Percentiles rank a stretch among this genome's conserved stretches.
Conservation (phyloP, 2,888 invertebrate species). For the Sphinx pinastri region DNA sequence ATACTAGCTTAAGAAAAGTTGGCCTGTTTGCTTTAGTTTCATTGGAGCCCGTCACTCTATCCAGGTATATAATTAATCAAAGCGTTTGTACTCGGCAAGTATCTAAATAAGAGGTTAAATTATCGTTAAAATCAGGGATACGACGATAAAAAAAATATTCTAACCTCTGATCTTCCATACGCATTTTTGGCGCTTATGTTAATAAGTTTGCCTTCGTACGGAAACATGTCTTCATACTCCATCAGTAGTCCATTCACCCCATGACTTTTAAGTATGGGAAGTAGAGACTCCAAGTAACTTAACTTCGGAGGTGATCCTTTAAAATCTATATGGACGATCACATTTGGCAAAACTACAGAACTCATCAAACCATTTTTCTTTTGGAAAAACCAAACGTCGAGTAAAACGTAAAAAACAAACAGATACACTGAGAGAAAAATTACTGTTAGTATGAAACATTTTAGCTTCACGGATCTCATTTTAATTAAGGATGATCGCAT, state of each 20-base stretch:
- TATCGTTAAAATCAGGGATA: background rate
- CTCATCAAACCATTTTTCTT: slow-evolving; percentile 12
- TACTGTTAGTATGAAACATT: slow-evolving; percentile 27
- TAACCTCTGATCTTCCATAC: slow-evolving; percentile 79
- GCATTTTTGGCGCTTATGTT: slow-evolving; percentile 86
- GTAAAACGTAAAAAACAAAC: slow-evolving; percentile 27
- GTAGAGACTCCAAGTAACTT: slow-evolving; percentile 83
- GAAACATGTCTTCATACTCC: slow-evolving; percentile 96
- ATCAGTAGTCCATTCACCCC: slow-evolving; percentile 92
- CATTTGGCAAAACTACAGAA: slow-evolving; percentile 62
- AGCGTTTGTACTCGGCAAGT: too few species aligned
- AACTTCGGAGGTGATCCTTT: slow-evolving; percentile 92
- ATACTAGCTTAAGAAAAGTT: too few species aligned
- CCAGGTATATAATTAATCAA: too few species aligned
- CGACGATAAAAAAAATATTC: slow-evolving; percentile 31
- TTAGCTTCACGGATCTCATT: slow-evolving; percentile 30
- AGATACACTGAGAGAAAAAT: slow-evolving; percentile 30
- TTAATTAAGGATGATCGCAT: slow-evolving; percentile 5
- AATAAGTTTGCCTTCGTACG: slow-evolving; percentile 85
- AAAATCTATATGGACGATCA: slow-evolving; percentile 92
- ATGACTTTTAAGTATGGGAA: slow-evolving; percentile 84
- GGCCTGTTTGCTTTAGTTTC: too few species aligned
- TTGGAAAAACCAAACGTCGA: slow-evolving; percentile 26
- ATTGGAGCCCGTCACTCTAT: too few species aligned
- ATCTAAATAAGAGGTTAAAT: background rate